These are phyloP conservation scores for Bradysia coprophila DNA, from an alignment of 1,140 invertebrate species.

Conservation along the genomic window DNA sequence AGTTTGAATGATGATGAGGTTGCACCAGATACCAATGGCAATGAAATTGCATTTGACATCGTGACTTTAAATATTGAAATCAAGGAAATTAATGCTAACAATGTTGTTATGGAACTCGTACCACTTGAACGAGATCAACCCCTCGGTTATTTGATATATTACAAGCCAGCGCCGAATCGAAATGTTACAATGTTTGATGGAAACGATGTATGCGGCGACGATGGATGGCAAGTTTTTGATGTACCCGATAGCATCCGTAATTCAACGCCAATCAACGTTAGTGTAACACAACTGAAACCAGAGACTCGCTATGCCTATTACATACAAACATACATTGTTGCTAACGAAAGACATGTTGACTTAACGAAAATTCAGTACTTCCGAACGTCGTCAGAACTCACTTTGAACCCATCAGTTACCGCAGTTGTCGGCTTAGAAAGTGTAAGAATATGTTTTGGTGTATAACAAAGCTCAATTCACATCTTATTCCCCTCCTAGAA, in stretches of 20 bases:
- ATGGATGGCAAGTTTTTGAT: slow-evolving; percentile 35
- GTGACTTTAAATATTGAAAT: slow-evolving; percentile 34
- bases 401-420: no score
- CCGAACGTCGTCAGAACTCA: slow-evolving; percentile 51
- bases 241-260: slow-evolving; percentile 12
- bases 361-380: slow-evolving; percentile 69
- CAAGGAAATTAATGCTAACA: slow-evolving; percentile 20
- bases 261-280: slow-evolving; percentile 10
- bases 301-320: slow-evolving; percentile 81
- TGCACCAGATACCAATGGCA: slow-evolving; percentile 70
- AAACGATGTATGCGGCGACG: slow-evolving; percentile 65
- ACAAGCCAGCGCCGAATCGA: slow-evolving; percentile 42
- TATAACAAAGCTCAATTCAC: no score
- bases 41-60: slow-evolving; percentile 73
- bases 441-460: no score
- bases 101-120: slow-evolving; percentile 38
- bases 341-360: slow-evolving; percentile 52
- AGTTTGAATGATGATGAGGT: slow-evolving; percentile 55
- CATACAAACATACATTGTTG: slow-evolving; percentile 71
- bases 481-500: no score
- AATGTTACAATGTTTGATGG: slow-evolving; percentile 73
- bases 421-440: no score
- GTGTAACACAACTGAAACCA: slow-evolving; percentile 45
- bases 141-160: slow-evolving; percentile 68
- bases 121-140: slow-evolving; percentile 59